Percentiles rank a stretch among this genome's conserved stretches.
Conservation (phyloP, 2,888 invertebrate genomes). For the Dasypolia templi region DNA sequence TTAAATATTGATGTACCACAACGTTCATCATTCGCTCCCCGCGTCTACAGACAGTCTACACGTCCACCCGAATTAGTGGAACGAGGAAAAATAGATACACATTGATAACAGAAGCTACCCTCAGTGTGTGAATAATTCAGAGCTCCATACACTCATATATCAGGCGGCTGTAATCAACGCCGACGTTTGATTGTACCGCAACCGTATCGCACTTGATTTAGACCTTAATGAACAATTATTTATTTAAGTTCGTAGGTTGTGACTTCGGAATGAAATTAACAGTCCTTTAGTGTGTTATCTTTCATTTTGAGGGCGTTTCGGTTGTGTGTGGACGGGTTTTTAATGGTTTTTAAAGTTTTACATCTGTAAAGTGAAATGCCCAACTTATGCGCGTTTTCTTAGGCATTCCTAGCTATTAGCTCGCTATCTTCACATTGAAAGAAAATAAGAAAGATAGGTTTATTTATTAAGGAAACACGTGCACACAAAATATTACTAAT, state of each 20-base stretch:
- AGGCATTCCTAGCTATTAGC: too few species aligned
- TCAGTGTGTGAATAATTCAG: constrained; percentile 60
- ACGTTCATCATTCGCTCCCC: constrained; percentile 21
- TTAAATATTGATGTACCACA: constrained; percentile 21
- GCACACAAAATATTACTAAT: too few species aligned
- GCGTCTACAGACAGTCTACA: constrained; percentile 14
- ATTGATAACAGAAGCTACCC: constrained; percentile 47
- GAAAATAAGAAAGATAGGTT: too few species aligned
- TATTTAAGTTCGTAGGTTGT: constrained; percentile 34
- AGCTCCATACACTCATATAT: constrained; percentile 46
- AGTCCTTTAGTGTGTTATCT: constrained; percentile 7
- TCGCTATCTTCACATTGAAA: too few species aligned
- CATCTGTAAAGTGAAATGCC: too few species aligned
- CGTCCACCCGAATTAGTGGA: constrained; percentile 45
- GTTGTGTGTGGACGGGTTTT: neutral
- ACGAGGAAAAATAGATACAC: constrained; percentile 55
- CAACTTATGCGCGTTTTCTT: too few species aligned
- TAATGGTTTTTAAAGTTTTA: too few species aligned
- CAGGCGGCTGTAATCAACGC: constrained; percentile 56
- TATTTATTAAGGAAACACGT: too few species aligned
- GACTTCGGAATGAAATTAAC: constrained; percentile 36
- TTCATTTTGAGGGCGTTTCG: constrained; percentile 12
- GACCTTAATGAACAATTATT: constrained; percentile 58
- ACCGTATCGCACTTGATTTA: constrained; percentile 46
- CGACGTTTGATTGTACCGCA: constrained; percentile 40